Conservation (phyloP, 2,888 invertebrate species). For the Hypercompe scribonia region DNA sequence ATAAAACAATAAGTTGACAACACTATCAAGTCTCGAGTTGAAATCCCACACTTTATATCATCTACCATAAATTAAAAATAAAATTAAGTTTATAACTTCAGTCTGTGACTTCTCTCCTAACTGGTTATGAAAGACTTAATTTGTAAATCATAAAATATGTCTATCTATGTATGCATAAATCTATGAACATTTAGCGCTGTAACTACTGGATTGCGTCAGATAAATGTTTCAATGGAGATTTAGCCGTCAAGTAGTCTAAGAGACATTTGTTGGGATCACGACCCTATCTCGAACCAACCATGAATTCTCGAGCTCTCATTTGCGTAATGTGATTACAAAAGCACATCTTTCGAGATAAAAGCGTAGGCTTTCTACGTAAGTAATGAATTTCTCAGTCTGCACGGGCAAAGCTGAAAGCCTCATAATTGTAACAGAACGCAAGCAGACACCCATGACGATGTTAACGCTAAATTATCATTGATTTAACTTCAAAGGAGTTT, state of each 20-base stretch:
- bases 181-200: slow-evolving; percentile 26
- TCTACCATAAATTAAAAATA: not conserved
- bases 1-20: not conserved
- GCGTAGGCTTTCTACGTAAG: slow-evolving; percentile 80
- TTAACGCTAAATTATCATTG: slow-evolving; percentile 34
- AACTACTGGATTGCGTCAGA: slow-evolving; percentile 53
- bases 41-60: not conserved
- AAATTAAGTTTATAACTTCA: not conserved
- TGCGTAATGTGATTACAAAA: slow-evolving; percentile 86
- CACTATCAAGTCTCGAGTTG: not conserved
- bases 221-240: slow-evolving; percentile 66
- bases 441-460: slow-evolving; percentile 38
- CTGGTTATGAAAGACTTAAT: not conserved
- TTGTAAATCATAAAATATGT: not conserved
- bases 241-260: slow-evolving; percentile 72
- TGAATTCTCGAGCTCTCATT: slow-evolving; percentile 83
- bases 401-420: slow-evolving; percentile 68
- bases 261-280: slow-evolving; percentile 82
- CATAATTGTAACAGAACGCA: slow-evolving; percentile 66
- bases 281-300: slow-evolving; percentile 79
- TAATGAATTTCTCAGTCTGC: slow-evolving; percentile 81
- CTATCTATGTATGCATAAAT: not conserved
- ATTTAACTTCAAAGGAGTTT: slow-evolving; percentile 23
- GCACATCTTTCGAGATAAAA: slow-evolving; percentile 85
- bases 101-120: not conserved